Base-by-base conservation (phyloP, 2,113 vertebrate genomes). In the Etheostoma spectabile region DNA sequence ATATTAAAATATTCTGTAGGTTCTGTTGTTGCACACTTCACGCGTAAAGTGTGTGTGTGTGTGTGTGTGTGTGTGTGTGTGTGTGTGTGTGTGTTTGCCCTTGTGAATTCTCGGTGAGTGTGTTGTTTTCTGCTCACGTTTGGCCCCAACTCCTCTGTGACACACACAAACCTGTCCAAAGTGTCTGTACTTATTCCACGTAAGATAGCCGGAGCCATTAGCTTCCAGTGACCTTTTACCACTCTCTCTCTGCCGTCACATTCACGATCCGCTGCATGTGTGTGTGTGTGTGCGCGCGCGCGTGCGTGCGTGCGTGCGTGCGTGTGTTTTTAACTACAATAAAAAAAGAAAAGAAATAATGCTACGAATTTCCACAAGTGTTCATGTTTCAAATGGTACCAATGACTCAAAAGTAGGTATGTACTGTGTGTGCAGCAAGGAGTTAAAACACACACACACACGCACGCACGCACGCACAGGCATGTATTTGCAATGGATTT, bases 141-240 rank as follows among this genome's bases (percentile, higher is more conserved):
- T 69, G 22, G 61, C 76, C 35, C 71, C 76, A 71, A 48, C 79
- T 61, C 86, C 75, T 71, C 64, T 14, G 78, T 80, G 89, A 92
- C 86, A 90, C 89, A 87, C 90, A 91, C 87, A 90, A 62, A 91
- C 90, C 89, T 91, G 91, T 89, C 91, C 76, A 90, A 91, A 90
- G 85, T 91, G 89, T 92, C 90, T 89, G 86, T 86, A 87, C 90
- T 89, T 93, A 89, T 94, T 93, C 79, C 85, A 77, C 92, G 92
- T 93, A 88, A 89, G 92, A 90, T 90, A 91, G 87, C 91, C 74
- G 72, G 59, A 88, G 89, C 83, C 92, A 93, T 94, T 94, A 93
- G 91, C 90, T 92, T 87, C 85, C 73, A 74, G 86, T 95, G 94
- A 95, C 95, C 93, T 95, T 95, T 95, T 93, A 88, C 78, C 80